phyloP scores from a whole-genome alignment of 2,888 invertebrate species.

The Acutogordius australiensis region DNA sequence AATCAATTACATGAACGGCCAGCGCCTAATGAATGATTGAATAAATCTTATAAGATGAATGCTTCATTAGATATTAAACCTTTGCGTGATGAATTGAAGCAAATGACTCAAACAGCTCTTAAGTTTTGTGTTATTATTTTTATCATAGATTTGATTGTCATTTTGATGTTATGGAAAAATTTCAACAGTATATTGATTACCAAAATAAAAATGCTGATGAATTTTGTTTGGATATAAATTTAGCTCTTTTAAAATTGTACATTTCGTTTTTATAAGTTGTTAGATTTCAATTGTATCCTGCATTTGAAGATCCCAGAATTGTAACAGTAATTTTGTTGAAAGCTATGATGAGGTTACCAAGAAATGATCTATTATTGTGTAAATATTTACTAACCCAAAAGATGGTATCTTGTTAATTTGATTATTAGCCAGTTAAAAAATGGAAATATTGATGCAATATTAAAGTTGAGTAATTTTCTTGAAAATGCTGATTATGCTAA shows the following conservation, averaged over 20 bases:
- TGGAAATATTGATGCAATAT: not conserved
- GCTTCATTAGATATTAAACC: not conserved
- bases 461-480: not conserved
- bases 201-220: not conserved
- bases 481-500: slow-evolving; percentile 8
- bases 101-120: not conserved
- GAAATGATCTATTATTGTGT: not conserved
- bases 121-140: too few relatives aligned
- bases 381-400: not conserved
- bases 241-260: not conserved
- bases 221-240: not conserved
- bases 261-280: not conserved
- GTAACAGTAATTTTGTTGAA: not conserved
- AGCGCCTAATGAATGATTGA: too few relatives aligned
- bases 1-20: too few relatives aligned
- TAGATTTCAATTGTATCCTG: not conserved
- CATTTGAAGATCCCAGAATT: not conserved
- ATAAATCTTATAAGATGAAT: too few relatives aligned
- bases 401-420: not conserved
- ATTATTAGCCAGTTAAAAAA: not conserved
- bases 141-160: not conserved
- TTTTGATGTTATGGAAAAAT: not conserved
- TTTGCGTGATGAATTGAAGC: not conserved
- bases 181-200: not conserved
- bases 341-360: not conserved